Percentiles rank a stretch among this genome's conserved stretches.
phyloP scores from a whole-genome alignment of 2,113 vertebrate species.

The Gopherus flavomarginatus region DNA sequence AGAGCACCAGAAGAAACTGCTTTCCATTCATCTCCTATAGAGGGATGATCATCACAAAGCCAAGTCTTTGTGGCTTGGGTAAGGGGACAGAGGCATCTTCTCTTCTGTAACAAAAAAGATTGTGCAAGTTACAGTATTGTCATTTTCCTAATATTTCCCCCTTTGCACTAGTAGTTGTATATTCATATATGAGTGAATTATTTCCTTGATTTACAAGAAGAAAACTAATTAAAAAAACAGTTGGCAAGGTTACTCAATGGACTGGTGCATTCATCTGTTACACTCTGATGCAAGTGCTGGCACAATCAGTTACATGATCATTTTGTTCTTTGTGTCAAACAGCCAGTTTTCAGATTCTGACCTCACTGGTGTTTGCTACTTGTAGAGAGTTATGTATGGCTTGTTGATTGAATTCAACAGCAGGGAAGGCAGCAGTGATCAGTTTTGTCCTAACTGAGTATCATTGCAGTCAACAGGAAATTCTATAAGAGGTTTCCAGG shows the following conservation, averaged over 20 bases:
- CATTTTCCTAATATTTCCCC: conserved; percentile 22
- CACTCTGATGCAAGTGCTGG: conserved; percentile 48
- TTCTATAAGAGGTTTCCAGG: conserved; percentile 66
- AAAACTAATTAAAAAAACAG: conserved; percentile 47
- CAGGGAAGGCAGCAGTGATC: conserved; percentile 63
- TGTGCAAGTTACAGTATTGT: not conserved
- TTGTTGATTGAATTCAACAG: conserved; percentile 69
- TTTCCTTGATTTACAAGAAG: conserved; percentile 61
- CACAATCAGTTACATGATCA: conserved; percentile 48
- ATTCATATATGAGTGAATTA: conserved; percentile 47
- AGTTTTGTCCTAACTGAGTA: conserved; percentile 57
- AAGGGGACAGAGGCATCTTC: not conserved
- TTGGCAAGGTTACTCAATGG: conserved; percentile 55
- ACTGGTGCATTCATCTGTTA: conserved; percentile 56
- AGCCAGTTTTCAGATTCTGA: conserved; percentile 58
- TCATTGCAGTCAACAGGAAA: conserved; percentile 61
- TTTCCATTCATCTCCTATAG: not conserved
- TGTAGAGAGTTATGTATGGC: conserved; percentile 41
- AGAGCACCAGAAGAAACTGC: fast-evolving
- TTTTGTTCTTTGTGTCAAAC: conserved; percentile 65
- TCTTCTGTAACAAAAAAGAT: not conserved
- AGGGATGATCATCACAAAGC: not conserved
- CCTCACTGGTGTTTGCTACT: conserved; percentile 37
- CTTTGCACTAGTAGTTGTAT: conserved; percentile 21
- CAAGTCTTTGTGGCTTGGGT: not conserved